phyloP scores from a whole-genome alignment of 2,113 vertebrate species.

The Brachyistius frenatus region DNA sequence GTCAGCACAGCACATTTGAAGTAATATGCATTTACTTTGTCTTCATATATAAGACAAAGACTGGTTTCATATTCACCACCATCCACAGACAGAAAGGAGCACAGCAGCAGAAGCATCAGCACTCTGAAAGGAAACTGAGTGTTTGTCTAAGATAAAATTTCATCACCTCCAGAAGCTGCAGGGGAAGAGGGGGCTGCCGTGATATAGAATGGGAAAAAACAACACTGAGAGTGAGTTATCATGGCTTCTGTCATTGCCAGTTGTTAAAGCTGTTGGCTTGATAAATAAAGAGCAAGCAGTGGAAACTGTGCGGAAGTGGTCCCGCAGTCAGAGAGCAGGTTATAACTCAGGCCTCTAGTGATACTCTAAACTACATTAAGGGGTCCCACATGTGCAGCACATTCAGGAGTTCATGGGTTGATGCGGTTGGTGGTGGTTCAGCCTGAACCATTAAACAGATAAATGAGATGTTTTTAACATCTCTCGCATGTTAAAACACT shows the following conservation, averaged over 20 bases:
- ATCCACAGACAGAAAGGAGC: slow-evolving; percentile 2
- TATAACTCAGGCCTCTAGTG: slow-evolving; percentile 70
- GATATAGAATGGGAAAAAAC: slow-evolving; percentile 43
- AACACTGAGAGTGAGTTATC: slow-evolving; percentile 63
- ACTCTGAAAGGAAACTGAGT: slow-evolving; percentile 61
- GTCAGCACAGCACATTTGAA: neutral
- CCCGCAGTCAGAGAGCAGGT: slow-evolving; percentile 56
- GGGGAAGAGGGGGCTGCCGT: slow-evolving; percentile 23
- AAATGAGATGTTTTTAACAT: slow-evolving; percentile 67
- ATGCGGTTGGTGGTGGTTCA: slow-evolving; percentile 48
- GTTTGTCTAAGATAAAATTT: slow-evolving; percentile 73
- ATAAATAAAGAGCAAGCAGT: slow-evolving; percentile 54
- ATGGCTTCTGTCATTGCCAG: slow-evolving; percentile 53
- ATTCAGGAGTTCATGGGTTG: slow-evolving; percentile 55
- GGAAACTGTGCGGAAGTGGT: slow-evolving; percentile 32
- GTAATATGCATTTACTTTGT: neutral
- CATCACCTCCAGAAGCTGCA: slow-evolving; percentile 66
- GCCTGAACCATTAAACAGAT: slow-evolving; percentile 53
- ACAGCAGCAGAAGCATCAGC: slow-evolving; percentile 25
- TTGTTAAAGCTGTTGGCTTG: slow-evolving; percentile 66
- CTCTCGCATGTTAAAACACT: slow-evolving; percentile 59
- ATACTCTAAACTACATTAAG: slow-evolving; percentile 71
- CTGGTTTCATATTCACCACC: neutral
- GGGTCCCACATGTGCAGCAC: slow-evolving; percentile 72
- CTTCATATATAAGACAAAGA: neutral